Percentiles rank a stretch among this genome's conserved stretches.
Conservation (phyloP, 2,797 vertebrate genomes). For the Falco naumanni region DNA sequence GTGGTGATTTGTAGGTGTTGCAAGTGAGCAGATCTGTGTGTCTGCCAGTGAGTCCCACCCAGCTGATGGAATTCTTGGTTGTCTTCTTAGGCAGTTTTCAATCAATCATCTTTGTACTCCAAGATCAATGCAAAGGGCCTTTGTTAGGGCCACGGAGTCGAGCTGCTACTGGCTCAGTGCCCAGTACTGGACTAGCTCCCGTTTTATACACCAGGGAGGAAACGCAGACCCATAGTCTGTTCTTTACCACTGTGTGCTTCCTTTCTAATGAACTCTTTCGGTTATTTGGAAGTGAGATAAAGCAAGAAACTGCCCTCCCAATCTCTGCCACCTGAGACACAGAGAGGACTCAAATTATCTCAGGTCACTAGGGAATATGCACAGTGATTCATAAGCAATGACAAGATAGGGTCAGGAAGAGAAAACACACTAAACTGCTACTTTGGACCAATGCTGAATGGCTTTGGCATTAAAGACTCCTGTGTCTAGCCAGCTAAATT, state of each 20-base stretch:
- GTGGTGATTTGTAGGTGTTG: neutral
- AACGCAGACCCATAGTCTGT: neutral
- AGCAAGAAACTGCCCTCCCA: neutral
- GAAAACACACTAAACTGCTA: neutral
- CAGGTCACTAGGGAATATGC: neutral
- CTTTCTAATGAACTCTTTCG: neutral
- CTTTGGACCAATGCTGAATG: neutral
- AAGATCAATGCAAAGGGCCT: conserved; percentile 9
- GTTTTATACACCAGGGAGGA: neutral
- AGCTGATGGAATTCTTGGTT: neutral
- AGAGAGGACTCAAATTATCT: neutral
- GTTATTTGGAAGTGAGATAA: neutral
- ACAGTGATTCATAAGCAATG: neutral
- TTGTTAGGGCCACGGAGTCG: neutral
- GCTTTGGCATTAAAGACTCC: neutral
- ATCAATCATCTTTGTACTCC: neutral
- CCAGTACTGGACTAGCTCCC: neutral
- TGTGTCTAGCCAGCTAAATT: neutral
- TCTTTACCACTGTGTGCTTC: neutral
- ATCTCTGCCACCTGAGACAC: neutral
- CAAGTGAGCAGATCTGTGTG: neutral
- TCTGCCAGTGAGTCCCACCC: neutral
- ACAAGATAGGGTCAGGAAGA: neutral
- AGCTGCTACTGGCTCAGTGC: neutral
- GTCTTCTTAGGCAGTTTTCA: neutral